Evolutionary conservation across 2,113 vertebrate genomes (phyloP).

Genomic region (human (Homo sapiens)): DNA sequence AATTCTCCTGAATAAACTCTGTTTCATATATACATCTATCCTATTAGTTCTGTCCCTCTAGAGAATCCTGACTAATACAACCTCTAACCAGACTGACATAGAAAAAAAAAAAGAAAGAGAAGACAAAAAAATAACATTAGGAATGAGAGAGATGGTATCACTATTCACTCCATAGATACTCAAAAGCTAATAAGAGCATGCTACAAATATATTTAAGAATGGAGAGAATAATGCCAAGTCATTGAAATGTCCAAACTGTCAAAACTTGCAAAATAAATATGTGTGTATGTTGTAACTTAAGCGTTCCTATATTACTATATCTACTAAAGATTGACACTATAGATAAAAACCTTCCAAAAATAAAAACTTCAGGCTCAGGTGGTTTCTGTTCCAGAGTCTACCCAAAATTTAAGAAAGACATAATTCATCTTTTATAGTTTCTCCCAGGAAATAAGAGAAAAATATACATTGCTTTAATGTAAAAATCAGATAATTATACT

Average conservation of each 20-base stretch:
- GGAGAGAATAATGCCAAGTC: not conserved
- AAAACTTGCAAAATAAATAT: not conserved
- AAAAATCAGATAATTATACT: not conserved
- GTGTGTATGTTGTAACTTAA: not conserved
- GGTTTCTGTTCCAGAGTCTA: not conserved
- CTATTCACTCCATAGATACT: not conserved
- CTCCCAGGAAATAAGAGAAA: not conserved
- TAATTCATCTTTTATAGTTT: not conserved
- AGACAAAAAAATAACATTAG: not conserved
- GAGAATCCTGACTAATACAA: too few species aligned
- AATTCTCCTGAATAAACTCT: too few species aligned
- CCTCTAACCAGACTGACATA: not conserved
- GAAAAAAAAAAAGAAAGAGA: not conserved
- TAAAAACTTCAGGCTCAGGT: not conserved
- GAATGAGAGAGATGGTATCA: not conserved
- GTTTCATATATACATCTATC: too few species aligned
- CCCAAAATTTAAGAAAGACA: not conserved
- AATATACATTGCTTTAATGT: not conserved
- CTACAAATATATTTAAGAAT: not conserved
- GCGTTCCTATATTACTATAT: not conserved
- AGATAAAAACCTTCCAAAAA: not conserved
- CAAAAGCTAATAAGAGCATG: not conserved
- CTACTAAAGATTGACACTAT: not conserved
- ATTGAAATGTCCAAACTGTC: not conserved
- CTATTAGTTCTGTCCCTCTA: too few species aligned